A percentile compares a stretch with the other conserved stretches of the same genome.
These are phyloP conservation scores for Poeciliopsis infans DNA, from an alignment of 2,797 vertebrate species.

Conservation along the genomic window DNA sequence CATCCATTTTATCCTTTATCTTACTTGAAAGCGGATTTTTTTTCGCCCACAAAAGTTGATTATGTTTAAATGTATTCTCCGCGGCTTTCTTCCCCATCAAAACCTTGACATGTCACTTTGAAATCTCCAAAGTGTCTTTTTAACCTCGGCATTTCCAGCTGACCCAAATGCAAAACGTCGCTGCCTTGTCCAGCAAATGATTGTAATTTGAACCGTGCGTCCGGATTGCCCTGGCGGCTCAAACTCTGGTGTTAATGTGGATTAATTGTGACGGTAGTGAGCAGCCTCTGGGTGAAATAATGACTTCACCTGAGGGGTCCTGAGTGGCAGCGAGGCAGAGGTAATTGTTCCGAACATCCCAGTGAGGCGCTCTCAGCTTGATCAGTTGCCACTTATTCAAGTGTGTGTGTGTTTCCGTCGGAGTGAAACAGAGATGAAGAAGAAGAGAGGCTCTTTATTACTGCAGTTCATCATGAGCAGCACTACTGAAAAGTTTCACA, in stretches of 20 bases:
- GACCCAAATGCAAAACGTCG: constrained; percentile 10
- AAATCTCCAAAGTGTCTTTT: background rate
- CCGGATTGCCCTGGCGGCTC: constrained; percentile 37
- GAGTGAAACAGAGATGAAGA: constrained; percentile 27
- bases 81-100: background rate
- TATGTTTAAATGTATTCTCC: background rate
- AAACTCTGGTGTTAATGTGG: constrained; percentile 53
- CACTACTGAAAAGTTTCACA: background rate
- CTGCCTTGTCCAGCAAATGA: constrained; percentile 35
- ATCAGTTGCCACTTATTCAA: constrained; percentile 35
- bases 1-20: background rate
- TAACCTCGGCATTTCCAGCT: constrained; percentile 1
- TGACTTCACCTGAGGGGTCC: constrained; percentile 76
- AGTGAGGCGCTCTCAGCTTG: constrained; percentile 71
- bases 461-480: constrained; percentile 8
- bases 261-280: constrained; percentile 70
- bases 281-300: constrained; percentile 73
- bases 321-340: constrained; percentile 68
- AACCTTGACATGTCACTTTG: background rate
- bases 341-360: constrained; percentile 79
- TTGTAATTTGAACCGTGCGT: constrained; percentile 53
- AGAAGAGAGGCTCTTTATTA: constrained; percentile 21
- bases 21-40: background rate
- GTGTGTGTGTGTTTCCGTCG: constrained; percentile 10
- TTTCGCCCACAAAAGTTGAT: background rate